Base-by-base conservation (phyloP, 2,797 vertebrate species). In the Poecilia picta region DNA sequence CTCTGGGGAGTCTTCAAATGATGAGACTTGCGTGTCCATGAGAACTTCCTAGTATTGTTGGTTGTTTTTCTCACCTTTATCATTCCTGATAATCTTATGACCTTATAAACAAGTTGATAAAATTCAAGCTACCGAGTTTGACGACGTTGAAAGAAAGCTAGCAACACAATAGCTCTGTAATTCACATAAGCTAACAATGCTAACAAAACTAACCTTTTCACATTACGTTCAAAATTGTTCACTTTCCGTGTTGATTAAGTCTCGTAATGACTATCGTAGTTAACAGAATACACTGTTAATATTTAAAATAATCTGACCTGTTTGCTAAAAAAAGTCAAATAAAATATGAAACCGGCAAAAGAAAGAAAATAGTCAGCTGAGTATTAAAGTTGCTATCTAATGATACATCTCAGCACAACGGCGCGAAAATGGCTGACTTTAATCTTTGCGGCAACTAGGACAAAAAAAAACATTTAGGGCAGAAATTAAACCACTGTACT, bases 351-450 rank as follows among this genome's bases (percentile, higher is more conserved):
- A 39, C 2, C 15, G 25, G 51, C n/a, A 2, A 33, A 23, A 33
- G 33, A 0, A 2, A 53, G 8, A 41, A 41, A 41, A 41, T 41
- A 41, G 31, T 18, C 18, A 47, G 43, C 51, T 83, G 66, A 12
- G 20, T 23, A 31, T n/a, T 66, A 72, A 8, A 55, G 11, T 45
- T 36, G 23, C 28, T 68, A 3, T 55, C 3, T 72, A 28, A 8
- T 31, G 5, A 59, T 15, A 1, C 20, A 4, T 43, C 1, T 31
- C 31, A 15, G n/a, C 12, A 74, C 72, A 73, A n/a, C 12, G 77
- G 87, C 90, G 85, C 85, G 80, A 91, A 89, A 81, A 77, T 39
- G 51, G 49, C 49, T 1, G 13, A 49, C 28, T 28, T 7, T 71
- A n/a, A 46, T 28, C 23, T 43, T 43, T 13, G 12, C 12, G 1